Base-by-base conservation (phyloP, 2,113 vertebrate species). In the Mobula hypostoma region DNA sequence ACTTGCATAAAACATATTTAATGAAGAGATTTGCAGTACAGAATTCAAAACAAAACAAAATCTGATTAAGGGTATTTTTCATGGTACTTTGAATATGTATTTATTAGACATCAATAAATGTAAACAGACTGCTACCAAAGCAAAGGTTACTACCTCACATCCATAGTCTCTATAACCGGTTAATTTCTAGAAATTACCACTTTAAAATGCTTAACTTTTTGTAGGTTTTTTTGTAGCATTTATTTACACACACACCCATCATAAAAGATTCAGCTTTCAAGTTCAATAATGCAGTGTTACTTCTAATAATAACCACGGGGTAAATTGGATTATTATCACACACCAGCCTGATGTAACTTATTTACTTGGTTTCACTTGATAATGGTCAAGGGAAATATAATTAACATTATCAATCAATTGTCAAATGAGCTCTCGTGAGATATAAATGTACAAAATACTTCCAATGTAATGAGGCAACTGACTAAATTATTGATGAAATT, bases 401-500 rank as follows among this genome's bases (percentile, higher is more conserved):
- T 90, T 90, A 90, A 17, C 48, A 58, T 2, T 32, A 79, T 79
- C 77, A 79, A 79, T 85, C 29, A 90, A 32, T 90, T 90, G 29
- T 63, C n/a, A 9, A 90, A 90, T 19, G 29, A 36, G n/a, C 85
- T 90, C n/a, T 66, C 29, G n/a, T 90, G 61, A 66, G 61, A 90
- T 66, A n/a, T 32, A 90, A 90, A 90, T 66, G 61, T 90, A 66
- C 29, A 90, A 90, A 90, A 90, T 66, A 90, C 63, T 90, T 66
- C 68, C 56, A 63, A n/a, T 36, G 85, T 90, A 66, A 66, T 61
- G 66, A 90, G 85, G 61, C 85, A 90, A 90, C 61, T 32, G 85
- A 8, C 85, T 90, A 90, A 90, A 90, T 90, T 90, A 66, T 36
- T 66, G 85, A 68, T 90, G 61, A 68, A 90, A 90, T 90, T 61